Evolutionary conservation across 2,113 vertebrate species (phyloP), one percentile per base, ranked within the genome.

Genomic region (Antigone vipio): DNA sequence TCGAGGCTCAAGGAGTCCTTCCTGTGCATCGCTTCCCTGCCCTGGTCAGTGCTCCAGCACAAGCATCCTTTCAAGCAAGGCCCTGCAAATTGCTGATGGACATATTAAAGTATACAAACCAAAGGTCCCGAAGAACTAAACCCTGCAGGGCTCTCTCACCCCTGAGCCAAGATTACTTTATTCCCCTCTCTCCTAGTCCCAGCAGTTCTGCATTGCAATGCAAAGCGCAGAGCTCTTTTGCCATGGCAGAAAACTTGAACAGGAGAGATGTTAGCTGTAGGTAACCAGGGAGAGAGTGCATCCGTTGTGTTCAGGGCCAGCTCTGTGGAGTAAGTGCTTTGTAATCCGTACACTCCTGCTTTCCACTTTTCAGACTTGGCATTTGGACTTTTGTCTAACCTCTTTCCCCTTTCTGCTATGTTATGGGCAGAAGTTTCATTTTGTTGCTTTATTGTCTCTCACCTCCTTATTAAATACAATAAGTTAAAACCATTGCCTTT

Each of bases 391-490:
- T 23, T 47, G 50, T 93, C 72, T 95, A 89, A 95, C 91, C 87
- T 92, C 62, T 87, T 74, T 69, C 45, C 38, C 45, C 34, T 84
- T 86, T 29, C 55, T 87, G 75, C 83, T 87, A 17, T 12, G 9
- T 38, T 59, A 34, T 23, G 24, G 69, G 62, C 68, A 86, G 66
- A 93, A 93, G 80, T 96, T 94, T 95, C 82, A 94, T 97, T 94
- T 94, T 87, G 73, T 53, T 94, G 58, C 82, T 96, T 95, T 96
- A 89, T 92, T 92, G 80, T 95, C 88, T 87, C 85, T 92, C 64
- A 76, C 73, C 68, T 80, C 66, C 85, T 95, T 94, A 97, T 97
- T 97, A 96, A 91, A 96, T 88, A 91, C 84, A 77, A 74, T 95
- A 93, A 95, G 88, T 97, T 97, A 95, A 96, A 95, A 12, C 80